phyloP scores from a whole-genome alignment of 2,888 invertebrate genomes.

The Dicranocentrus wangi region DNA sequence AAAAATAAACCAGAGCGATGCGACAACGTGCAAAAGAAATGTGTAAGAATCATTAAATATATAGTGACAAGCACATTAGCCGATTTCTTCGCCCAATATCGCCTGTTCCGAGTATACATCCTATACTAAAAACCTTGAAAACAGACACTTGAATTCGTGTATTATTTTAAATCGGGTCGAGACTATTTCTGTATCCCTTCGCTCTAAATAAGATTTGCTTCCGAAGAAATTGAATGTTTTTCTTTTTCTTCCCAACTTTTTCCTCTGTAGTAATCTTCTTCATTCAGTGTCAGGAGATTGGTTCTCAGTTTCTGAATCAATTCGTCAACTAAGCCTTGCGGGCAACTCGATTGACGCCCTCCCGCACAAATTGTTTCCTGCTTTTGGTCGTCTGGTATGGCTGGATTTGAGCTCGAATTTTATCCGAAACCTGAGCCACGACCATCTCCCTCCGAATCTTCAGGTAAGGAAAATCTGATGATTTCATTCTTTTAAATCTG shows the following conservation, averaged over 20 bases:
- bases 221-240: no score
- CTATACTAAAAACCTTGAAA: neutral
- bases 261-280: slow-evolving; percentile 69
- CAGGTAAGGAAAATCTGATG: slow-evolving; percentile 71
- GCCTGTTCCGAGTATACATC: no score
- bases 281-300: slow-evolving; percentile 70
- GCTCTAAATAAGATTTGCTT: no score
- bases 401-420: slow-evolving; percentile 72
- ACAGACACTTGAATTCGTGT: neutral
- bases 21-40: no score
- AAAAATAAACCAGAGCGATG: no score
- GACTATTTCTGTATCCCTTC: no score
- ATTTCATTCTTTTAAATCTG: no score
- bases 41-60: no score
- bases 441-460: slow-evolving; percentile 70
- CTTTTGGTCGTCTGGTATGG: slow-evolving; percentile 71
- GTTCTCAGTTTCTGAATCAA: slow-evolving; percentile 68
- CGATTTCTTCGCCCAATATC: no score
- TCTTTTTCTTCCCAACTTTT: slow-evolving; percentile 4
- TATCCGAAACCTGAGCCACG: slow-evolving; percentile 69
- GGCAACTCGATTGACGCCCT: slow-evolving; percentile 71
- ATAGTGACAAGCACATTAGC: no score
- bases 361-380: slow-evolving; percentile 69
- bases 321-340: slow-evolving; percentile 70
- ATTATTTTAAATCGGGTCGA: no score